Evolutionary conservation across 2,888 invertebrate species (phyloP).

Genomic region (Drosophila aldrichi): DNA sequence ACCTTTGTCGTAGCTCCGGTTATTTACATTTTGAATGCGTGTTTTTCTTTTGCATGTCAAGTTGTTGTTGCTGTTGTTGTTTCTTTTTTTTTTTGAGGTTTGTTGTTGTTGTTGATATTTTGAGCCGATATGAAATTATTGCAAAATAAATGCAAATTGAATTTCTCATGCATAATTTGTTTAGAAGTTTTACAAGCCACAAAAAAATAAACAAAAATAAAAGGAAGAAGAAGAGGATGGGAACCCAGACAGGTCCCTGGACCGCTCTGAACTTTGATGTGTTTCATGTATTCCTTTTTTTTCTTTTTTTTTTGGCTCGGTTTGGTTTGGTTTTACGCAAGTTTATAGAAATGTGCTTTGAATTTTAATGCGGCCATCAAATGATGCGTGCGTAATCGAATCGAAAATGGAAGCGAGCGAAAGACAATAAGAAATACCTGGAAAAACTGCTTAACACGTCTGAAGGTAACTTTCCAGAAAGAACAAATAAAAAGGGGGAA

Average conservation of each 20-base stretch:
- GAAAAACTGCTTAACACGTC: constrained; percentile 32
- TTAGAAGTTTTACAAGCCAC: constrained; percentile 62
- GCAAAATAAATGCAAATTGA: constrained; percentile 81
- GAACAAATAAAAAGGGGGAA: not conserved
- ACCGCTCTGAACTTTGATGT: constrained; percentile 68
- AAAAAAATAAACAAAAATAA: not conserved
- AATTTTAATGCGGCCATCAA: constrained; percentile 66
- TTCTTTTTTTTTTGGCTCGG: constrained; percentile 3
- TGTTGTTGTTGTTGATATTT: constrained; percentile 47
- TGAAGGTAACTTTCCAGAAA: constrained; percentile 12
- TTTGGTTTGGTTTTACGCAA: constrained; percentile 27
- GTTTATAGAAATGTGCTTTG: constrained; percentile 64
- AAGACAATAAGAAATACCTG: constrained; percentile 18
- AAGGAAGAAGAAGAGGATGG: not conserved
- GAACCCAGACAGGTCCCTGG: constrained; percentile 17
- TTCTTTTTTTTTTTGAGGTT: constrained; percentile 10
- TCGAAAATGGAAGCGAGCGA: constrained; percentile 34
- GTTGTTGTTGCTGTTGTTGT: constrained; percentile 32
- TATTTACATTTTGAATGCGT: constrained; percentile 66
- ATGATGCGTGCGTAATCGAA: constrained; percentile 57
- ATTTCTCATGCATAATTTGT: constrained; percentile 81
- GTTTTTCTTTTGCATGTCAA: constrained; percentile 55
- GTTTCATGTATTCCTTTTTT: constrained; percentile 37
- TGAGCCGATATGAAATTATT: constrained; percentile 77
- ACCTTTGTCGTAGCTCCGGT: constrained; percentile 30